Conservation (phyloP, 2,888 invertebrate species). For the Helleia helle region DNA sequence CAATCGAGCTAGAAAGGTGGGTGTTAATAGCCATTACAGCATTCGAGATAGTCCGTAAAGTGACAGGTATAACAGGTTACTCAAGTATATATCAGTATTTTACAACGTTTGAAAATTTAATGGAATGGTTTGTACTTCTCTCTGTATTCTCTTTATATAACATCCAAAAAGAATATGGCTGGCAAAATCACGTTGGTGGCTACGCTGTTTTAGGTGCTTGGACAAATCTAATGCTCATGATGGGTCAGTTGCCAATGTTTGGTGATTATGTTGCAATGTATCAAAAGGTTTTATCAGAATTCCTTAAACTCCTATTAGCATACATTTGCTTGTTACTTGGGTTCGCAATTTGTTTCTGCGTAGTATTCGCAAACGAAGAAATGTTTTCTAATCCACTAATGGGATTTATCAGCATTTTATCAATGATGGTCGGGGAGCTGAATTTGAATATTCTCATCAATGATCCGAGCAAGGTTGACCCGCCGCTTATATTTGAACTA, state of each 20-base stretch:
- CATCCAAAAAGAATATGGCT: conserved; percentile 83
- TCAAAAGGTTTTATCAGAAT: conserved; percentile 88
- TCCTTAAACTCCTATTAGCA: conserved; percentile 85
- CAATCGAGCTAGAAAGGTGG: conserved; percentile 87
- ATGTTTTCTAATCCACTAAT: conserved; percentile 88
- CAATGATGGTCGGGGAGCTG: conserved; percentile 92
- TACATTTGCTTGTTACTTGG: conserved; percentile 88
- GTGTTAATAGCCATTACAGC: conserved; percentile 83
- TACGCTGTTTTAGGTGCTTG: conserved; percentile 89
- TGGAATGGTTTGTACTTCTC: conserved; percentile 89
- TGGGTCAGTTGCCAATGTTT: conserved; percentile 90
- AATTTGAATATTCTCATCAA: conserved; percentile 84
- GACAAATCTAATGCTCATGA: conserved; percentile 91
- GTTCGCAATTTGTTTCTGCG: conserved; percentile 90
- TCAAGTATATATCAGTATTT: conserved; percentile 85
- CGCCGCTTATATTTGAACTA: conserved; percentile 81
- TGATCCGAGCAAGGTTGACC: conserved; percentile 79
- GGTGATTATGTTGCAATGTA: conserved; percentile 95
- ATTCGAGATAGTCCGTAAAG: conserved; percentile 84
- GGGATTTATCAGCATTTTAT: conserved; percentile 86
- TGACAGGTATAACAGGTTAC: conserved; percentile 87
- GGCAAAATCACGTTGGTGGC: conserved; percentile 91
- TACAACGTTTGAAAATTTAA: conserved; percentile 86
- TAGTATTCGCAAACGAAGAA: conserved; percentile 87
- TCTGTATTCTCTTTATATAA: conserved; percentile 88